A percentile compares a stretch with the other conserved stretches of the same genome.
phyloP scores from a whole-genome alignment of 2,113 vertebrate species.

The Brachyhypopomus gauderio region DNA sequence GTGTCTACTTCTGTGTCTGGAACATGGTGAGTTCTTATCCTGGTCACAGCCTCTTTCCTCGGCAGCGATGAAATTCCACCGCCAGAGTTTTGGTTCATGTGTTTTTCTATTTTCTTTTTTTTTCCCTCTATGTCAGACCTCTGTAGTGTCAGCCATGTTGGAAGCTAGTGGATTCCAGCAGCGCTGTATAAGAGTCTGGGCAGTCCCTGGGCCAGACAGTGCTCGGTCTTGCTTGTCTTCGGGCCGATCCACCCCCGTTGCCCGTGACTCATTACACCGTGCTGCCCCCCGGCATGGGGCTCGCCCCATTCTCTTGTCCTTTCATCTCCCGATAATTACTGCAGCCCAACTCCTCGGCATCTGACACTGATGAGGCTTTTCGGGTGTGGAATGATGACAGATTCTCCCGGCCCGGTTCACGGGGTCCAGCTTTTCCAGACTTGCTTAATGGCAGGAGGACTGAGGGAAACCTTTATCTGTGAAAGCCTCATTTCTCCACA shows the following conservation, averaged over 20 bases:
- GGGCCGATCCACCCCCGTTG: background rate
- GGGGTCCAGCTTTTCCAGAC: background rate
- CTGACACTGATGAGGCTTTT: slow-evolving; percentile 38
- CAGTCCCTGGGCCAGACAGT: background rate
- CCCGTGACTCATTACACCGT: background rate
- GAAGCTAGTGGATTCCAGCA: background rate
- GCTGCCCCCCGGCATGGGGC: background rate
- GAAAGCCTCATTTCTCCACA: slow-evolving; percentile 49
- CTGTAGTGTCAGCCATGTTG: background rate
- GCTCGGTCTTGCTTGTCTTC: background rate
- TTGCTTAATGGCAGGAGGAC: slow-evolving; percentile 39
- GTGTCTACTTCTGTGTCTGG: slow-evolving; percentile 59
- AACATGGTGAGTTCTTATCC: slow-evolving; percentile 71
- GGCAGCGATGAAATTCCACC: no score
- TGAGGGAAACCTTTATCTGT: slow-evolving; percentile 48
- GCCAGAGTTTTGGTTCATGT: no score
- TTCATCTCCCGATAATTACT: slow-evolving; percentile 61
- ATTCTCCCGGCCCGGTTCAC: slow-evolving; percentile 26
- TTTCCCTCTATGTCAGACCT: no score
- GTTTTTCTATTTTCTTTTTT: no score
- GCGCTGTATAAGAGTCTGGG: slow-evolving; percentile 1
- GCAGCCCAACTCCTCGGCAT: slow-evolving; percentile 34
- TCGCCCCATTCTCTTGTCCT: slow-evolving; percentile 20
- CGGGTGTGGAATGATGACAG: slow-evolving; percentile 46
- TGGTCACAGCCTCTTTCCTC: background rate